A percentile compares a stretch with the other conserved stretches of the same genome.
phyloP scores from a whole-genome alignment of 2,888 invertebrate genomes.

The Tenthredo livida region DNA sequence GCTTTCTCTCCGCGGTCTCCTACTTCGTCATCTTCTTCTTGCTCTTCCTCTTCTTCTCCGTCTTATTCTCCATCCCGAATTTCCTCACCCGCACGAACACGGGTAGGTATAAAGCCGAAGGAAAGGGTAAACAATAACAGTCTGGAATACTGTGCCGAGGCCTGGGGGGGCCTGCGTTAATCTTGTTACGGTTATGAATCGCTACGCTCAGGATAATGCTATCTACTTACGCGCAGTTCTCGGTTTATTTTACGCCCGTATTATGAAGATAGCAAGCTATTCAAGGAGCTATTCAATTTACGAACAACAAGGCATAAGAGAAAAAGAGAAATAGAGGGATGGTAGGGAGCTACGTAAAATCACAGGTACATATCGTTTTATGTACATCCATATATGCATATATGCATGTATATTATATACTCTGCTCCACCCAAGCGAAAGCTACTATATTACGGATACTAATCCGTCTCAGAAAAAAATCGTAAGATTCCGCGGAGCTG shows the following conservation, averaged over 20 bases:
- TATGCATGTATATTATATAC: neutral
- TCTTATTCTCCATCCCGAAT: slow-evolving; percentile 29
- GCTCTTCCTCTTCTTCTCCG: slow-evolving; percentile 48
- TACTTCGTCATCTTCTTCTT: slow-evolving; percentile 57
- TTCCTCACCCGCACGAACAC: slow-evolving; percentile 2
- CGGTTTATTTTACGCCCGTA: slow-evolving; percentile 65
- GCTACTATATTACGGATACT: neutral
- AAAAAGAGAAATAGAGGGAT: neutral
- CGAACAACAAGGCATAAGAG: slow-evolving; percentile 17
- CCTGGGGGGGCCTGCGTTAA: slow-evolving; percentile 60
- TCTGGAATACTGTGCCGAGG: slow-evolving; percentile 57
- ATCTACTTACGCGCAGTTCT: slow-evolving; percentile 64
- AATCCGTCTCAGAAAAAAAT: neutral
- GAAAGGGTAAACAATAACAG: slow-evolving; percentile 72
- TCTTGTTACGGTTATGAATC: slow-evolving; percentile 73
- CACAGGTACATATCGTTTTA: too few relatives aligned
- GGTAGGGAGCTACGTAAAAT: neutral
- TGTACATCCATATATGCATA: neutral
- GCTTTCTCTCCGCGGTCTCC: slow-evolving; percentile 1
- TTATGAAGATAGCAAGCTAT: slow-evolving; percentile 50
- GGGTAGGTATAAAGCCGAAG: slow-evolving; percentile 57
- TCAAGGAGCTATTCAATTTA: slow-evolving; percentile 44
- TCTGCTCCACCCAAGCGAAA: neutral
- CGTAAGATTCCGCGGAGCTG: neutral
- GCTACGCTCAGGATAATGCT: slow-evolving; percentile 65